Conservation (phyloP, 2,888 invertebrate genomes). For the Tribolium freemani region DNA sequence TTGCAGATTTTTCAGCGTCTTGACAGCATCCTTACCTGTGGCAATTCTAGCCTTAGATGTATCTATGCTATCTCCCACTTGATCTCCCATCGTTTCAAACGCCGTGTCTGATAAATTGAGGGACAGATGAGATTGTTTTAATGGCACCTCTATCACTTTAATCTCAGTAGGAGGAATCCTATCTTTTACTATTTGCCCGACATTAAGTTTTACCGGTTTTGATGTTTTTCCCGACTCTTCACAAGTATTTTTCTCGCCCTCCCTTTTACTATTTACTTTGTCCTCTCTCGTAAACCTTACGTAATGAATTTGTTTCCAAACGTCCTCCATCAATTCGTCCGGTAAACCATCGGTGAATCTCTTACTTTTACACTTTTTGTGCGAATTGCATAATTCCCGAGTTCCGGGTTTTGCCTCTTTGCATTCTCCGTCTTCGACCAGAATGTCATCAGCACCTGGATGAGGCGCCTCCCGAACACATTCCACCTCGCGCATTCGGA, state of each 20-base stretch:
- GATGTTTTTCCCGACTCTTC: neutral
- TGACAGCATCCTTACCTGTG: conserved; percentile 59
- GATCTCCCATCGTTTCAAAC: conserved; percentile 66
- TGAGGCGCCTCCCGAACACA: conserved; percentile 68
- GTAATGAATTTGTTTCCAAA: conserved; percentile 59
- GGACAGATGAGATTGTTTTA: conserved; percentile 59
- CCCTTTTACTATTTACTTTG: conserved; percentile 8
- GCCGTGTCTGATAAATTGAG: conserved; percentile 64
- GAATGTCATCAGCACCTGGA: conserved; percentile 67
- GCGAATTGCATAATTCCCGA: conserved; percentile 64
- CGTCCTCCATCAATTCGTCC: conserved; percentile 55
- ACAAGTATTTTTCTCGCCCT: conserved; percentile 25
- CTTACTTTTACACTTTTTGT: conserved; percentile 58
- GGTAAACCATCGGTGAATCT: conserved; percentile 55
- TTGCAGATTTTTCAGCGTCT: conserved; percentile 54
- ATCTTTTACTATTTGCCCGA: conserved; percentile 61
- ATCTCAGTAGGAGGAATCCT: conserved; percentile 57
- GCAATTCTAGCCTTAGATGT: conserved; percentile 58
- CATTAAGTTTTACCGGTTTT: conserved; percentile 46
- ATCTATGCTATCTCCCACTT: conserved; percentile 64
- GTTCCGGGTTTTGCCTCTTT: conserved; percentile 58
- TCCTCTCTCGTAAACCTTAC: neutral
- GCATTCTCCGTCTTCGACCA: conserved; percentile 65
- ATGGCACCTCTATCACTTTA: conserved; percentile 61
- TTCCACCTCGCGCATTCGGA: conserved; percentile 67